phyloP scores from a whole-genome alignment of 2,797 vertebrate species.

The Sebastes hopkinsi region DNA sequence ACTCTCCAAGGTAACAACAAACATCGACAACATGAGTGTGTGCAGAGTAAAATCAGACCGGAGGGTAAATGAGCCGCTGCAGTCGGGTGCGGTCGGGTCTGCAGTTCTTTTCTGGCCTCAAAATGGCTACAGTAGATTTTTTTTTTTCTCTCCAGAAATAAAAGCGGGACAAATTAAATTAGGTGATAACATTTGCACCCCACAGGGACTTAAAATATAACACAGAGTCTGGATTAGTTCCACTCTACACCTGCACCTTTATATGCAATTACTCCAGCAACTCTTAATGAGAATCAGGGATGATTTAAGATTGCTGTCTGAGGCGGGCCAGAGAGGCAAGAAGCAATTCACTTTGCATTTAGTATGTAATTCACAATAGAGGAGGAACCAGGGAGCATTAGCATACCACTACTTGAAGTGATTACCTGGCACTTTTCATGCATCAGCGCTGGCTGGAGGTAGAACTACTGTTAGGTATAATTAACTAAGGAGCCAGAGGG shows the following conservation, averaged over 20 bases:
- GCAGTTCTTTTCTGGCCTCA: background rate
- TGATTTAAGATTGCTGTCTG: constrained; percentile 36
- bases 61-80: constrained; percentile 6
- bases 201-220: background rate
- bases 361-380: constrained; percentile 36
- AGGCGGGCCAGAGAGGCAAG: constrained; percentile 11
- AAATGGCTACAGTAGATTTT: background rate
- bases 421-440: constrained; percentile 56
- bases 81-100: background rate
- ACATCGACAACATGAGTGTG: background rate
- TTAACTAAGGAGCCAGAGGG: constrained; percentile 28
- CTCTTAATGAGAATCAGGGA: constrained; percentile 2
- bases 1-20: constrained; percentile 87
- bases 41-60: background rate
- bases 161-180: constrained; percentile 31
- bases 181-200: constrained; percentile 32
- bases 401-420: constrained; percentile 41
- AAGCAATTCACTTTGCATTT: constrained; percentile 45
- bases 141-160: background rate
- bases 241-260: background rate
- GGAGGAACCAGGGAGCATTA: constrained; percentile 22
- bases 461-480: constrained; percentile 36
- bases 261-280: background rate
- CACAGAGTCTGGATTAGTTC: constrained; percentile 11
- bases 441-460: background rate